Conservation (phyloP, 2,113 vertebrate species). For the Thunnus thynnus region DNA sequence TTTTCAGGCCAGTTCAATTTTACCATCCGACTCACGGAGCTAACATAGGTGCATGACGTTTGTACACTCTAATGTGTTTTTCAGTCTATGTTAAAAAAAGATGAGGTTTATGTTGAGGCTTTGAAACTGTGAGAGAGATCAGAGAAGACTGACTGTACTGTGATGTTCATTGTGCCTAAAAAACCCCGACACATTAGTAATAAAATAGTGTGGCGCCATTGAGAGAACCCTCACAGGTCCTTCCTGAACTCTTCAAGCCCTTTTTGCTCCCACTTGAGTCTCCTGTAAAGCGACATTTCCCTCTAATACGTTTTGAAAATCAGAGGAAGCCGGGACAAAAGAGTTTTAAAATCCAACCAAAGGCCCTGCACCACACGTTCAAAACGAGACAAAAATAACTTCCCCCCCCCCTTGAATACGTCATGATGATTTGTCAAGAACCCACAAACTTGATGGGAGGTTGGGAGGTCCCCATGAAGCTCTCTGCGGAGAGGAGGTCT, state of each 20-base stretch:
- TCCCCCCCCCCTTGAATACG: neutral
- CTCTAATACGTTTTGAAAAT: neutral
- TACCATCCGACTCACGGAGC: slow-evolving; percentile 1
- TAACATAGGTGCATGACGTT: slow-evolving; percentile 21
- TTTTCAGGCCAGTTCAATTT: slow-evolving; percentile 52
- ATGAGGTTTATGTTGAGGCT: neutral
- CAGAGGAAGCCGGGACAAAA: neutral
- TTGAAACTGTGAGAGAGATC: slow-evolving; percentile 27
- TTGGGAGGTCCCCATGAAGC: neutral
- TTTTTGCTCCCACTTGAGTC: neutral
- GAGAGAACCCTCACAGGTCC: neutral
- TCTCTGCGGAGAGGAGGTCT: slow-evolving; percentile 26
- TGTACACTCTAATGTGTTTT: slow-evolving; percentile 35
- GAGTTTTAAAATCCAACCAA: slow-evolving; percentile 15
- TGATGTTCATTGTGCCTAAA: slow-evolving; percentile 52
- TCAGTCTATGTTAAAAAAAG: neutral
- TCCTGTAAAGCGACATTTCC: neutral
- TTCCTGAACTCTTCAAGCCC: neutral
- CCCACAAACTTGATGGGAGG: neutral
- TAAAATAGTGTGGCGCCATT: neutral
- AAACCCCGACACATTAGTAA: neutral
- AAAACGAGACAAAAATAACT: slow-evolving; percentile 11
- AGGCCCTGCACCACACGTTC: neutral
- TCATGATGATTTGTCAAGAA: neutral
- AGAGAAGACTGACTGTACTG: slow-evolving; percentile 20